These are phyloP conservation scores for Drosophila elegans DNA, from an alignment of 1,140 invertebrate species.

Conservation along the genomic window DNA sequence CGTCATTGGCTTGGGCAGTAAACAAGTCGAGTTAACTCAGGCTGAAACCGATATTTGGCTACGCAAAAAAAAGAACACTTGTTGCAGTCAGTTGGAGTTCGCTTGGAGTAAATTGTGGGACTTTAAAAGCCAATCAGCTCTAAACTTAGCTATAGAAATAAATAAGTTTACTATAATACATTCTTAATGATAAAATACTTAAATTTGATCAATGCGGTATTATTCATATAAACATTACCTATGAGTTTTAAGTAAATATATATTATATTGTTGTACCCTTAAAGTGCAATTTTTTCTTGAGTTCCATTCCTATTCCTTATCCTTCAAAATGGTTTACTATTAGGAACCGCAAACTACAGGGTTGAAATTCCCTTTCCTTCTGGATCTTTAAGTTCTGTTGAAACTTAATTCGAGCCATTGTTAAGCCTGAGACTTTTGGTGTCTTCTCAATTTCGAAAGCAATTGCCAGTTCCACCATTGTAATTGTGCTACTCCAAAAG, in stretches of 20 bases:
- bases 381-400: not conserved
- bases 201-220: too few relatives aligned
- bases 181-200: too few relatives aligned
- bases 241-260: too few relatives aligned
- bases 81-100: conserved; percentile 4
- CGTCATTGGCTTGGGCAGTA: conserved; percentile 36
- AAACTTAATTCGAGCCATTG: conserved; percentile 15
- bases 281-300: too few relatives aligned
- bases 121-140: not conserved
- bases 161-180: too few relatives aligned
- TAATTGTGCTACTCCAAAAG: not conserved
- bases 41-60: conserved; percentile 49
- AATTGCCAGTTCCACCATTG: conserved; percentile 16
- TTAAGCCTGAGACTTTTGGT: not conserved
- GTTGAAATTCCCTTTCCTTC: not conserved
- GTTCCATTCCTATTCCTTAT: too few relatives aligned
- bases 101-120: not conserved
- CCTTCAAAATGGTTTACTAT: not conserved
- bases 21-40: conserved; percentile 51
- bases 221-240: too few relatives aligned
- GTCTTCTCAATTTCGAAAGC: not conserved
- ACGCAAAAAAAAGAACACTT: conserved; percentile 8
- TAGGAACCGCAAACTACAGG: not conserved
- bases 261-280: too few relatives aligned
- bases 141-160: too few relatives aligned